Percentiles rank a stretch among this genome's conserved stretches.
Conservation (phyloP, 2,113 vertebrate genomes). For the Myrmecobius fasciatus region DNA sequence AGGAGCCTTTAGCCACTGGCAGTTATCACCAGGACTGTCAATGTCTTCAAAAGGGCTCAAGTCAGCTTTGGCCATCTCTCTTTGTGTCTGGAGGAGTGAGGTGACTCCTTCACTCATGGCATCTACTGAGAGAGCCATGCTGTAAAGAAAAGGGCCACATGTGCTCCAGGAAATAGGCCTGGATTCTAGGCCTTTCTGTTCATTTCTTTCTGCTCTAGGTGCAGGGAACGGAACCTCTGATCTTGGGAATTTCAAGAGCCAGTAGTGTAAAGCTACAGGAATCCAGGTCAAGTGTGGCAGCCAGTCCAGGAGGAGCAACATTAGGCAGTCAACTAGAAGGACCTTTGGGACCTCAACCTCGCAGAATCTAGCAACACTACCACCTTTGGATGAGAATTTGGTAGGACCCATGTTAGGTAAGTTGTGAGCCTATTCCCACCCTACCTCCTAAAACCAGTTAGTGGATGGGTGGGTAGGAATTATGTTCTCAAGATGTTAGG, state of each 20-base stretch:
- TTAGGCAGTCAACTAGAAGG: neutral
- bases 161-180: neutral
- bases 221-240: neutral
- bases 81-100: neutral
- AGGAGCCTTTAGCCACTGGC: neutral
- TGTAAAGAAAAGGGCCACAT: neutral
- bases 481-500: neutral
- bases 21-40: neutral
- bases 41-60: neutral
- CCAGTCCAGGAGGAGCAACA: neutral
- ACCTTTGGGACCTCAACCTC: neutral
- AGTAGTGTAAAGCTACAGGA: neutral
- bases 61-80: neutral
- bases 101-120: neutral
- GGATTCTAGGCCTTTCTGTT: neutral
- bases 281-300: neutral
- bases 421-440: neutral
- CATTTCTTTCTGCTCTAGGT: neutral
- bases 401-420: neutral
- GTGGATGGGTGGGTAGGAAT: neutral
- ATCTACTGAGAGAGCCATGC: neutral
- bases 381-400: neutral
- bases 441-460: neutral
- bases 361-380: neutral
- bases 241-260: neutral